Evolutionary conservation across 2,113 vertebrate genomes (phyloP), one percentile per base, ranked within the genome.

Genomic region (Ondatra zibethicus): DNA sequence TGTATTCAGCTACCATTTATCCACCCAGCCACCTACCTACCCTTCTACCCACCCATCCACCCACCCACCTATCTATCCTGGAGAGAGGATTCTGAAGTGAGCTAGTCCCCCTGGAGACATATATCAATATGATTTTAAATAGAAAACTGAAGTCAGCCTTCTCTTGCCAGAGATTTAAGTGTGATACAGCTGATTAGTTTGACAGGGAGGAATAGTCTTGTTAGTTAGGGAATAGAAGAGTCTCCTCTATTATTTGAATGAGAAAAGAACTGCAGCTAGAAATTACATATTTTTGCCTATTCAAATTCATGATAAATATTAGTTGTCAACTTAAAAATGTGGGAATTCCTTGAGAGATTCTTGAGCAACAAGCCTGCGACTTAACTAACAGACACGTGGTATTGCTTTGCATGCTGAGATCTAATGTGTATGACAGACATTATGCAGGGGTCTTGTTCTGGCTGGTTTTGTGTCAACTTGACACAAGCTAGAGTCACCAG

Each of bases 151-250:
- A 93, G 70, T 52, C 65, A 55, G 50, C 68, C n/a, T 87, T 93
- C 14, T 65, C 58, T 88, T 80, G 55, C 94, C 86, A 93, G 78
- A 84, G 94, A 72, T 55, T 52, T 75, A 36, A 80, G 47, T 92
- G 65, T 88, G 65, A 84, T 92, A 73, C 63, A 61, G 50, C 42
- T 77, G 42, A 91, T 75, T 63, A 45, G 42, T 90, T 89, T 96
- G 80, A 96, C 58, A 82, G n/a, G 65, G 45, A 93, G 39, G 19
- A 39, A 52, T 82, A 77, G 77, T 85, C 96, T 94, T 19, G 91
- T 27, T 68, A 55, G 23, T 75, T 95, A 94, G 52, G 33, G 75
- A 89, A 47, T 14, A 96, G 76, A 90, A 7, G 89, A 93, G n/a
- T 85, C 36, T 88, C 76, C 92, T 86, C 50, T 86, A 11, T 91